phyloP scores from a whole-genome alignment of 1,140 invertebrate species.

The Drosophila pandora region DNA sequence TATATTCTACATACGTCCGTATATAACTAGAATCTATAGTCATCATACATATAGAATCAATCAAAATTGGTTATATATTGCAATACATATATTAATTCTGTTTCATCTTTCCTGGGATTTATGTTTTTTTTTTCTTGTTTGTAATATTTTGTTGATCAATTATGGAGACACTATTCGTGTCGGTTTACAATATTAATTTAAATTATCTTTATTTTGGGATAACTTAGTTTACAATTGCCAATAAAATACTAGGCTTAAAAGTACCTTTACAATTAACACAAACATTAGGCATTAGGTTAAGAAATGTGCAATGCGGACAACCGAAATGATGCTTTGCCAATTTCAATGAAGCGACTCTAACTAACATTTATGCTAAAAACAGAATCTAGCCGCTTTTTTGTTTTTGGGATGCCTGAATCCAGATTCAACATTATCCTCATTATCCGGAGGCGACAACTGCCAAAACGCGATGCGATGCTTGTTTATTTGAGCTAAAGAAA shows the following conservation, averaged over 20 bases:
- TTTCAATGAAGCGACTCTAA: constrained; percentile 62
- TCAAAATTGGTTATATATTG: constrained; percentile 55
- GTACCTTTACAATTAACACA: constrained; percentile 74
- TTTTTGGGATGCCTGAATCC: constrained; percentile 15
- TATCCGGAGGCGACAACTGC: constrained; percentile 2
- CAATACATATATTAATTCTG: constrained; percentile 28
- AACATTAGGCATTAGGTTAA: constrained; percentile 70
- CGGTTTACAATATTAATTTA: constrained; percentile 31
- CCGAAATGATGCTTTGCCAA: constrained; percentile 37
- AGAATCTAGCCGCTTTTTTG: constrained; percentile 46
- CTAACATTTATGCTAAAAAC: constrained; percentile 66
- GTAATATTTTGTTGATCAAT: background rate
- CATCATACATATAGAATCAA: constrained; percentile 30
- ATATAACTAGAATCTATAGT: constrained; percentile 41
- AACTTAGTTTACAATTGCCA: constrained; percentile 58
- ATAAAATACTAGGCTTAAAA: constrained; percentile 42
- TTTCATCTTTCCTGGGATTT: constrained; percentile 29
- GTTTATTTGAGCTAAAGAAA: constrained; percentile 72
- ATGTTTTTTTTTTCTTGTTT: constrained; percentile 2
- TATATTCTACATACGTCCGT: constrained; percentile 61
- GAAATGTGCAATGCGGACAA: constrained; percentile 53
- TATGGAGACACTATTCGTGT: constrained; percentile 26
- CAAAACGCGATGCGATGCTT: constrained; percentile 34
- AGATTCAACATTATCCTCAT: background rate
- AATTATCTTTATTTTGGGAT: constrained; percentile 43